Base-by-base conservation (phyloP, 2,888 invertebrate species). In the Macrosiphum euphorbiae region DNA sequence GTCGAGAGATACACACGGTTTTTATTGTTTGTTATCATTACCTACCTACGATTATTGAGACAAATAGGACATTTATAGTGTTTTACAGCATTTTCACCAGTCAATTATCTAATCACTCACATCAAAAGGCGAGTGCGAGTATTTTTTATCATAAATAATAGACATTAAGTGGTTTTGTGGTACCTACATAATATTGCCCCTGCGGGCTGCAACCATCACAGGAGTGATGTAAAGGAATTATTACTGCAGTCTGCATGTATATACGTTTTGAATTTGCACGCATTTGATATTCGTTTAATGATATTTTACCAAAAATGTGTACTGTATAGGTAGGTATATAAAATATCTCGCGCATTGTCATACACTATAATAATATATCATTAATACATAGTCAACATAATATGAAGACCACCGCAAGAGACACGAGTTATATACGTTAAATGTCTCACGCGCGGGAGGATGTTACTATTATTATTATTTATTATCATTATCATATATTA, bases 381-480 rank as follows among this genome's bases (percentile, higher is more conserved):
- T 67, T 67, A 67, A 67, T 67, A 67, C n/a, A 67, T n/a, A n/a
- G 67, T 67, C n/a, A 67, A 13, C n/a, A n/a, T 67, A 67, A n/a
- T 67, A 16, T n/a, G 67, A n/a, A n/a, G n/a, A 5, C n/a, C 13
- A 1, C 11, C 13, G n/a, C n/a, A 67, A 13, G n/a, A n/a, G 61
- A 61, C 61, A 61, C 61, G 55, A 55, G 24, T 55, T 47, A 47
- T n/a, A 61, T 67, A 16, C 13, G 67, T 67, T n/a, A 67, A 67
- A n/a, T 67, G n/a, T n/a, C 67, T 67, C n/a, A n/a, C 4, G n/a
- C n/a, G 67, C 4, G n/a, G 16, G n/a, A 26, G 13, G 67, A 67
- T 67, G 67, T 67, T 5, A 16, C n/a, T n/a, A n/a, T n/a, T 61
- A 61, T 28, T 28, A 61, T 61, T n/a, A 67, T 67, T 52, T 13